Evolutionary conservation across 2,113 vertebrate species (phyloP).

Genomic region (Pseudorasbora parva): DNA sequence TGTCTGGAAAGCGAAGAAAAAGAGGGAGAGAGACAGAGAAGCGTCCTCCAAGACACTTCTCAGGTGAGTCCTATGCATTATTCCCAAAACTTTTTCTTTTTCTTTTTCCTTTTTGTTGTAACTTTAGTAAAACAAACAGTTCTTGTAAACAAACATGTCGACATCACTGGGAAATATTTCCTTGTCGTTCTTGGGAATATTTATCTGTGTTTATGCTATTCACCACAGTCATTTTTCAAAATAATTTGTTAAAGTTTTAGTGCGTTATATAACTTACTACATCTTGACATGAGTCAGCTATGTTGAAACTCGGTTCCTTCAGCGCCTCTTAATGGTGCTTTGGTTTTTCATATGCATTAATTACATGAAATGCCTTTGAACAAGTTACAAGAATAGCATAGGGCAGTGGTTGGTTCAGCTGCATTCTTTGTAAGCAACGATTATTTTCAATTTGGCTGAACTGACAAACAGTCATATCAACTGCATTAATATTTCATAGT

Average conservation of each 20-base stretch:
- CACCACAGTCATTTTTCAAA: background rate
- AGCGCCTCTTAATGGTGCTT: background rate
- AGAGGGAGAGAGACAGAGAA: conserved; percentile 36
- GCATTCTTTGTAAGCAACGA: conserved; percentile 33
- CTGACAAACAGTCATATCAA: background rate
- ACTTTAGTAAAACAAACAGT: conserved; percentile 16
- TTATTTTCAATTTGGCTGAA: background rate
- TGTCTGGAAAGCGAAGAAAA: conserved; percentile 52
- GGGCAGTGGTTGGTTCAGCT: conserved; percentile 25
- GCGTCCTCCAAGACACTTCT: conserved; percentile 61
- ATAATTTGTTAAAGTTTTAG: background rate
- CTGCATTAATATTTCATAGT: background rate
- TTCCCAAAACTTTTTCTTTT: conserved; percentile 9
- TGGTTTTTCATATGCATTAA: background rate
- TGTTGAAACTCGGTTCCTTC: conserved; percentile 5
- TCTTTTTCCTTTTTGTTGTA: conserved; percentile 34
- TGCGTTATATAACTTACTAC: conserved; percentile 5
- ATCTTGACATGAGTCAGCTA: conserved; percentile 33
- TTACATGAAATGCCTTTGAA: conserved; percentile 2
- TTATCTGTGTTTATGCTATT: background rate
- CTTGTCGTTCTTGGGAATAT: background rate
- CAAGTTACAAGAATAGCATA: background rate
- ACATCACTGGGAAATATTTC: background rate
- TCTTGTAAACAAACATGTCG: background rate
- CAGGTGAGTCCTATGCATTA: conserved; percentile 69